These are phyloP conservation scores for Cephus runcator DNA, from an alignment of 2,888 invertebrate genomes.

Conservation along the genomic window DNA sequence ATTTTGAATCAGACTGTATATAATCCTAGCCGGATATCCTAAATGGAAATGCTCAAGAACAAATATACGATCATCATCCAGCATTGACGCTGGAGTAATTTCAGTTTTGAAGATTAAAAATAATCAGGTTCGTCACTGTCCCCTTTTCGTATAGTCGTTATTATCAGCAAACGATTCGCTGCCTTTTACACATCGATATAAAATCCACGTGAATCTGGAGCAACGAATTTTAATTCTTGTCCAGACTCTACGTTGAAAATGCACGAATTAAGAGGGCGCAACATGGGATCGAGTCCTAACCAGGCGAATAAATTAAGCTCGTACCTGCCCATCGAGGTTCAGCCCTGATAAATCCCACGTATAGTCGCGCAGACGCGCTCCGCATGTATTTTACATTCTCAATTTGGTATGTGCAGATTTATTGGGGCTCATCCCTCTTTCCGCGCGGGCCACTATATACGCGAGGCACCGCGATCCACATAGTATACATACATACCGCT, in stretches of 20 bases:
- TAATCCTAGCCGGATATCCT: neutral
- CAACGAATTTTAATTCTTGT: neutral
- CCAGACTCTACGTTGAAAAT: slow-evolving; percentile 25
- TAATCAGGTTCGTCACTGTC: neutral
- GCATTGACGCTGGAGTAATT: neutral
- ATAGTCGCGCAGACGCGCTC: slow-evolving; percentile 42
- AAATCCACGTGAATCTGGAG: neutral
- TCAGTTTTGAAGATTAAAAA: neutral
- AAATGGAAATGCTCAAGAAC: neutral
- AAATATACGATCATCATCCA: neutral
- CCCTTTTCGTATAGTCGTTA: neutral
- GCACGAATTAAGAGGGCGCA: slow-evolving; percentile 44
- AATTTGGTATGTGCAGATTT: slow-evolving; percentile 60
- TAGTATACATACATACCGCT: slow-evolving; percentile 14
- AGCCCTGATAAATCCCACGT: slow-evolving; percentile 52
- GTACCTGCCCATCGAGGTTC: slow-evolving; percentile 51
- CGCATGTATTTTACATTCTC: slow-evolving; percentile 61
- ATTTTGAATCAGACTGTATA: neutral
- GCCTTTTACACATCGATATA: neutral
- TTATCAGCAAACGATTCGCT: neutral
- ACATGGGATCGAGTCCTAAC: slow-evolving; percentile 19
- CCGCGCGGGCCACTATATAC: neutral
- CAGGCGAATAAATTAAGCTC: slow-evolving; percentile 49
- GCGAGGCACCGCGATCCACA: neutral
- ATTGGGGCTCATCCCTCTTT: slow-evolving; percentile 42